Base-by-base conservation (phyloP, 92 coral and sea anemone species). In the Desmophyllum pertusum region DNA sequence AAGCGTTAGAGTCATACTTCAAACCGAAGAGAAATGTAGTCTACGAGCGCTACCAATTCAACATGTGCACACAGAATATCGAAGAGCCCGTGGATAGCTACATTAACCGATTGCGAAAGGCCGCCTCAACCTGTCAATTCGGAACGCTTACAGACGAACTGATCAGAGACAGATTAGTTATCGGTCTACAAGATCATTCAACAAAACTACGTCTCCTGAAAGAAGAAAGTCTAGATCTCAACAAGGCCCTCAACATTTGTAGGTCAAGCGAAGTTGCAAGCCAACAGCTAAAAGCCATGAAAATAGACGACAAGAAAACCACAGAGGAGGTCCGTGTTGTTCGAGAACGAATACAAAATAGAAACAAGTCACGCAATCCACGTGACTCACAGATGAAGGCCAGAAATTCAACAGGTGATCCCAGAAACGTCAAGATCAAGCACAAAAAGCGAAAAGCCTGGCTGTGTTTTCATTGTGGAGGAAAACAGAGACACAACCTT, bases 1-100 rank as follows among this genome's bases (percentile, higher is more conserved):
- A n/a, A n/a, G 81, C 74, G 42, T 41, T 84, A 17, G 77, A 76
- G 62, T 67, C 31, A 13, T 80, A 87, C 67, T 87, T 90, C 85
- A 83, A 88, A 33, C 87, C 94, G 21, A 73, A 81, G 14, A 73
- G 73, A 70, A 91, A 88, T 33, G 74, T 88, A 14, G 84, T 88
- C 35, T 88, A 88, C 61, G 90, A 64, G 43, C 40, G 70, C 74
- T 73, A 25, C 37, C 42, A 55, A n/a, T 72, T 84, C 64, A 75
- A 75, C 63, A 42, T 61, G 10, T 84, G 81, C 35, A 46, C 43
- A 37, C 76, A 84, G 62, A 75, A 73, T 31, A 31, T 36, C 17
- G 82, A 55, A 55, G 87, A 84, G 52, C 51, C 81, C 21, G 61
- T 75, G 29, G 83, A 76, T 59, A 78, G 40, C 18, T 85, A 39